Evolutionary conservation across 2,888 invertebrate species (phyloP).

Genomic region (Chymomyza amoena): DNA sequence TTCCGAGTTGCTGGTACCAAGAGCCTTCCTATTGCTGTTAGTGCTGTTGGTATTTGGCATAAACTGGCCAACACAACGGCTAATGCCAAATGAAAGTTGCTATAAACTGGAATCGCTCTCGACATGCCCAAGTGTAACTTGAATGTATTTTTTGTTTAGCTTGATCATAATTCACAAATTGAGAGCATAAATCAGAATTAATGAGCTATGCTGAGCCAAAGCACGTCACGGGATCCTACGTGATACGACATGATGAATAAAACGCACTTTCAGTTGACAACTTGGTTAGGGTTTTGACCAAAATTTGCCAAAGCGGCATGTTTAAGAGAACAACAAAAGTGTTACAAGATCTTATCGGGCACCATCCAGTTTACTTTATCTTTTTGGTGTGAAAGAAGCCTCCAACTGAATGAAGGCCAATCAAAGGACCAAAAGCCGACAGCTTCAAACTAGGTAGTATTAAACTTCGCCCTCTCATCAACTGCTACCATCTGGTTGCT

Average conservation of each 20-base stretch:
- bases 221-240: background rate
- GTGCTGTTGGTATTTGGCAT: slow-evolving; percentile 37
- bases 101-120: slow-evolving; percentile 65
- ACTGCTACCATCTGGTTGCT: background rate
- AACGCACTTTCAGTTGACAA: slow-evolving; percentile 17
- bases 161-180: slow-evolving; percentile 42
- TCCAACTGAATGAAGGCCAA: background rate
- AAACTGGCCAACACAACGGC: slow-evolving; percentile 59
- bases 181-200: slow-evolving; percentile 58
- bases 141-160: slow-evolving; percentile 18
- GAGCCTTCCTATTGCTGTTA: background rate
- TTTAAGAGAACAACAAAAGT: background rate
- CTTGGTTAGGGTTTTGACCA: background rate
- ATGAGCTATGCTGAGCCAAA: slow-evolving; percentile 31
- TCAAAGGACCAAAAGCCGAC: background rate
- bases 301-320: background rate
- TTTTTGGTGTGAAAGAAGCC: too few relatives aligned
- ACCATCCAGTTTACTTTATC: background rate
- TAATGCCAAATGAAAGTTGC: slow-evolving; percentile 31
- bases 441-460: background rate
- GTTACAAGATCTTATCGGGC: background rate
- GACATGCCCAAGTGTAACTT: slow-evolving; percentile 41
- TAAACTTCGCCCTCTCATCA: background rate
- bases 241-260: slow-evolving; percentile 57
- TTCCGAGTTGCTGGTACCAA: background rate